Conservation (phyloP, 2,797 vertebrate species). For the Presbytis comata region DNA sequence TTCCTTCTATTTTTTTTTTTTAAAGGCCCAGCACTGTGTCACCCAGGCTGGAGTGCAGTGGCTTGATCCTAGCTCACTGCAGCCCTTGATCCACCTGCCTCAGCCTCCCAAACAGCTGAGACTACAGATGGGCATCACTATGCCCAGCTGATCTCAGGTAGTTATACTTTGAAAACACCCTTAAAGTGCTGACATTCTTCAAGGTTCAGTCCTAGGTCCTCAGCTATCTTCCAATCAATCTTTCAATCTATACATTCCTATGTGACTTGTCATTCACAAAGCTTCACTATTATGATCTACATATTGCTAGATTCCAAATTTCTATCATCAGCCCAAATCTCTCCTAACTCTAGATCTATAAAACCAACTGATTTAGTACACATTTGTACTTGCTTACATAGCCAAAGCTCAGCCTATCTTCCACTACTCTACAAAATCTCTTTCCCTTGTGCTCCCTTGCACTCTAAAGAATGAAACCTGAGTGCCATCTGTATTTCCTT, state of each 20-base stretch:
- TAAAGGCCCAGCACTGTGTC: neutral
- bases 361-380: neutral
- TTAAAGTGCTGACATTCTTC: neutral
- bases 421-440: neutral
- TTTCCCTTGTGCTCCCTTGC: neutral
- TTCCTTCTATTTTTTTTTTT: too few relatives aligned
- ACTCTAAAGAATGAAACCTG: neutral
- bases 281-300: neutral
- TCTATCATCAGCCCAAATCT: neutral
- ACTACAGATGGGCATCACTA: neutral
- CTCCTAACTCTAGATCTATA: neutral
- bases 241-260: neutral
- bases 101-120: neutral
- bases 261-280: neutral
- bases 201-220: neutral
- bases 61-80: neutral
- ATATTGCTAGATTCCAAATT: neutral
- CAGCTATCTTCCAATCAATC: neutral
- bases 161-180: neutral
- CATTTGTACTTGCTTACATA: neutral
- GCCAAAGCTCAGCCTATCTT: neutral
- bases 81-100: neutral
- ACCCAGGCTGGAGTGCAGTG: neutral
- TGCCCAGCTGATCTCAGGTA: too few relatives aligned
- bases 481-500: neutral